phyloP scores from a whole-genome alignment of 2,797 vertebrate genomes.

The Catostomus latipinnis region DNA sequence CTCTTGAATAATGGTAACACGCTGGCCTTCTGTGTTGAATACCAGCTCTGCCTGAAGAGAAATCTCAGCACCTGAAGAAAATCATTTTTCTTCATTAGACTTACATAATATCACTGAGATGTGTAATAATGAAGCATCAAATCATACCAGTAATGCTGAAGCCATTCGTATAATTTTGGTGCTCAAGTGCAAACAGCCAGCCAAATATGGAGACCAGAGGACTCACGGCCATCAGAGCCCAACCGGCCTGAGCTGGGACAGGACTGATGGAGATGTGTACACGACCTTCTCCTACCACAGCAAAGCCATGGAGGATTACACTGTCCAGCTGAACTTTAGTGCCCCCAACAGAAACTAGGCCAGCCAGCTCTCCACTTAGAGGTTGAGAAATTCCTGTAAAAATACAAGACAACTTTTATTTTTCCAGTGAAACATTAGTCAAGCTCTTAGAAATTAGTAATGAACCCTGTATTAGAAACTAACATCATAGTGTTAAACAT shows the following conservation, averaged over 20 bases:
- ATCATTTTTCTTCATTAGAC: not conserved
- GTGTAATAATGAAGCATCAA: not conserved
- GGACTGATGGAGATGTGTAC: conserved; percentile 81
- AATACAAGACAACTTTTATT: not conserved
- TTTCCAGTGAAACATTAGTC: no score
- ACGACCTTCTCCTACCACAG: conserved; percentile 81
- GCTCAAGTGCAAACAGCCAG: conserved; percentile 85
- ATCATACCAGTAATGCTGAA: conserved; percentile 80
- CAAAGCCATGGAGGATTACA: conserved; percentile 80
- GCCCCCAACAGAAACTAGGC: conserved; percentile 74
- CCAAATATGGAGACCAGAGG: conserved; percentile 78
- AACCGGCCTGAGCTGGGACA: conserved; percentile 73
- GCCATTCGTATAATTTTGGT: conserved; percentile 77
- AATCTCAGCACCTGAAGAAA: conserved; percentile 87
- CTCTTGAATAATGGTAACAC: conserved; percentile 85
- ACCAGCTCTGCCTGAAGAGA: conserved; percentile 89
- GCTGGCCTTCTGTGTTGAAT: conserved; percentile 86
- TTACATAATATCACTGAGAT: not conserved
- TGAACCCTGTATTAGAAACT: no score
- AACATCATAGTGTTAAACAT: no score
- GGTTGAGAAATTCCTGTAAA: conserved; percentile 73
- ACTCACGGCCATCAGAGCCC: conserved; percentile 75
- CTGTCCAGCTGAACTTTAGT: conserved; percentile 60
- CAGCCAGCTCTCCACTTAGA: conserved; percentile 84
- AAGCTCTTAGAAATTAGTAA: no score